phyloP scores from a whole-genome alignment of 2,888 invertebrate species.

The Folsomia candida region DNA sequence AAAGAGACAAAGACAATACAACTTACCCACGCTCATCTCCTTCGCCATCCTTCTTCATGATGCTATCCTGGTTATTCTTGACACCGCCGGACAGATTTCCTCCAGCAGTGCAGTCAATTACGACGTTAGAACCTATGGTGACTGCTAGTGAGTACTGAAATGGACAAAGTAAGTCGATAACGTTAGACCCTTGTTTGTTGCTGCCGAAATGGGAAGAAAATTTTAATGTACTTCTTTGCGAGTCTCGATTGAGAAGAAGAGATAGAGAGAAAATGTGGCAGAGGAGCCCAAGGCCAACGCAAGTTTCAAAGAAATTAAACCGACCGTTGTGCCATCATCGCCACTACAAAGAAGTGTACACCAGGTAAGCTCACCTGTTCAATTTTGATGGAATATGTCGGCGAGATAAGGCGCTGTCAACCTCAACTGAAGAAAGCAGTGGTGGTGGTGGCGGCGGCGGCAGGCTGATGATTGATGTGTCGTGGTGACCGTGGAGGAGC shows the following conservation, averaged over 20 bases:
- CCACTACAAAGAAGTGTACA: too few relatives aligned
- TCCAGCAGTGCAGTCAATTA: constrained; percentile 51
- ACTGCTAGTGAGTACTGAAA: background rate
- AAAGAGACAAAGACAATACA: constrained; percentile 51
- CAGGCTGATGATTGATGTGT: too few relatives aligned
- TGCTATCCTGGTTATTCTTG: constrained; percentile 50
- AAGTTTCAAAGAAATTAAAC: background rate
- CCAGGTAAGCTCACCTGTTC: background rate
- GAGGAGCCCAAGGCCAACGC: background rate
- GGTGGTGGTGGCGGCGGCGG: background rate
- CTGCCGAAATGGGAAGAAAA: constrained; percentile 26
- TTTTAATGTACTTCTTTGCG: background rate
- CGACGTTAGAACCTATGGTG: constrained; percentile 48
- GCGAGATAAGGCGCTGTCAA: background rate
- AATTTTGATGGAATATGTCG: background rate
- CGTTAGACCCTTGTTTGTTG: constrained; percentile 51
- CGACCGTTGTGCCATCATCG: too few relatives aligned
- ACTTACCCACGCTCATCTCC: constrained; percentile 49
- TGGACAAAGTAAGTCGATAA: background rate
- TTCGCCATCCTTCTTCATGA: constrained; percentile 51
- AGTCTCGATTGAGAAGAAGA: background rate
- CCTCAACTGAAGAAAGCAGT: background rate
- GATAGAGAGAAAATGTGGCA: background rate
- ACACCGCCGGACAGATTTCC: constrained; percentile 50
- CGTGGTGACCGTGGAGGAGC: background rate